phyloP scores from a whole-genome alignment of 2,888 invertebrate genomes.

The Drosophila lutescens region DNA sequence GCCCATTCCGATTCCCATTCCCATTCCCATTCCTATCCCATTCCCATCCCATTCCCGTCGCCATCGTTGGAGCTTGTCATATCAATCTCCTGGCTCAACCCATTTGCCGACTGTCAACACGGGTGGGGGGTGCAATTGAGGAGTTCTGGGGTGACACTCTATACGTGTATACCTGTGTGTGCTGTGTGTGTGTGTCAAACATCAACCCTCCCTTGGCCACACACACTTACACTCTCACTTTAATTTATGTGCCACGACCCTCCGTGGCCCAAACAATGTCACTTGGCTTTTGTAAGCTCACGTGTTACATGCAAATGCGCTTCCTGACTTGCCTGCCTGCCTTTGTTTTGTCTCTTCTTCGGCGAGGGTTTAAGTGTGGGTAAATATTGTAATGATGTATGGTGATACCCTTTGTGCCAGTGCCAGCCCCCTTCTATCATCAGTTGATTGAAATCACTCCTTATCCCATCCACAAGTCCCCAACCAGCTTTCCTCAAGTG shows the following conservation, averaged over 20 bases:
- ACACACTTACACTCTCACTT: conserved; percentile 70
- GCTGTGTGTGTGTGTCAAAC: conserved; percentile 32
- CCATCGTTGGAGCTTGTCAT: conserved; percentile 28
- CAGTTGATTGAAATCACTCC: conserved; percentile 72
- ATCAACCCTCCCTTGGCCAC: conserved; percentile 43
- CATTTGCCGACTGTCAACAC: conserved; percentile 42
- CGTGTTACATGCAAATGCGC: conserved; percentile 77
- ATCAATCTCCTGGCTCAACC: conserved; percentile 36
- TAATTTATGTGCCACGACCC: conserved; percentile 73
- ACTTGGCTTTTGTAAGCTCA: conserved; percentile 76
- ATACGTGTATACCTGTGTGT: no score
- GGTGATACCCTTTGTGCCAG: conserved; percentile 68
- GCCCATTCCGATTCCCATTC: background rate
- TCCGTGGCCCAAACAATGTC: conserved; percentile 70
- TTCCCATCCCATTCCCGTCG: background rate
- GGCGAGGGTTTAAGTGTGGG: conserved; percentile 62
- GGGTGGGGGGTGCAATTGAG: conserved; percentile 22
- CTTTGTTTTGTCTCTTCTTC: conserved; percentile 18
- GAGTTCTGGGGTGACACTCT: conserved; percentile 20
- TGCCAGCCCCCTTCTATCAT: conserved; percentile 45
- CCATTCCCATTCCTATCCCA: background rate
- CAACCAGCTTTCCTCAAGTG: conserved; percentile 10
- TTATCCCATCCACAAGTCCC: conserved; percentile 46
- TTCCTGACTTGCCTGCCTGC: conserved; percentile 54
- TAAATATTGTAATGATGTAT: conserved; percentile 79